Base-by-base conservation (phyloP, 2,888 invertebrate genomes). In the Xestia ashworthii region DNA sequence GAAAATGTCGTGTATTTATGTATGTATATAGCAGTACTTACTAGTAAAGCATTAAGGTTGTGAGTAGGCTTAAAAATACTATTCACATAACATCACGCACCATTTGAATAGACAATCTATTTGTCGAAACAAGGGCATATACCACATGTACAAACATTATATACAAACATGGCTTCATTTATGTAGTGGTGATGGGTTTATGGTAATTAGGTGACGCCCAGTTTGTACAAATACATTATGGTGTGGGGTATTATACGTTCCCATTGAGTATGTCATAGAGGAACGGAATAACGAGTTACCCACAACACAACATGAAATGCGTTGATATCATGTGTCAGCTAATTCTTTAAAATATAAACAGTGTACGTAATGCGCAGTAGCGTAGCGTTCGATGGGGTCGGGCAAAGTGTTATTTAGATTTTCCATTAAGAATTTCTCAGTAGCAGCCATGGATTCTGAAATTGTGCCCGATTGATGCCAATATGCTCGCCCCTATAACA, bases 181-280 rank as follows among this genome's bases (percentile, higher is more conserved):
- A 65, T 73, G 66, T 84, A 46, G 32, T 67, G 16, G 50, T 71
- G 38, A 66, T 66, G 73, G 48, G 44, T 80, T 73, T 66, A 62
- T 70, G 44, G 74, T 71, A 84, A 84, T 70, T 80, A 84, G 48
- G 6, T 71, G 81, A 80, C 73, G 62, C 14, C 62, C 25, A 22
- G 60, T 53, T 50, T 53, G 1, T 44, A 12, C 19, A 81, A 81
- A 73, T 73, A 81, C 11, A 32, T 46, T 14, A 11, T 53, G 25
- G 0, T 46, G 38, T 58, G 19, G 22, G 25, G 71, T 62, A 48
- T 53, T 55, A 32, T 32, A 44, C 41, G 53, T 83, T 83, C 70
- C 65, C 41, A n/a, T 32, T 2, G 32, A 32, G 32, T 3, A 32
- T 16, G 12, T 32, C 53, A 48, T 53, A 46, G 9, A 44, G 1